Percentiles rank a stretch among this genome's conserved stretches.
phyloP scores from a whole-genome alignment of 23 tunicate species.

The Styela clava region DNA sequence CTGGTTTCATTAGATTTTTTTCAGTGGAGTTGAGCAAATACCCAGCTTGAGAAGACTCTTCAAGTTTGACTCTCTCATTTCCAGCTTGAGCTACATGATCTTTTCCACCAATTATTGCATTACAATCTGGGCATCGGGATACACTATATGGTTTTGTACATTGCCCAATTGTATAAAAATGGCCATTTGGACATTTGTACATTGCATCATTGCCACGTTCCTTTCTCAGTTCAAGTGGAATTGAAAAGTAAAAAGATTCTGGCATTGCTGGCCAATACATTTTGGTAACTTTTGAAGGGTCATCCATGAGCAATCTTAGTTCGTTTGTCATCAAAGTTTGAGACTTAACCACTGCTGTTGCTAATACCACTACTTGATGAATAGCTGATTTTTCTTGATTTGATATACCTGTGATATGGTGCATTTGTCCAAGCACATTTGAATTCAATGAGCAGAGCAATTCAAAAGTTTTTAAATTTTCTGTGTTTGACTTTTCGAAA shows the following conservation, averaged over 20 bases:
- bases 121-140: conserved; percentile 49
- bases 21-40: conserved; percentile 25
- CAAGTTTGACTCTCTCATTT: conserved; percentile 39
- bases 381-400: background rate
- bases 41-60: conserved; percentile 49
- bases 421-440: background rate
- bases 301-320: background rate
- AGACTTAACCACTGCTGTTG: background rate
- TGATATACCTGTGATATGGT: background rate
- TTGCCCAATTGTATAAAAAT: conserved; percentile 52
- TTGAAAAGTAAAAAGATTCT: conserved; percentile 41
- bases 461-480: background rate
- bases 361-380: background rate
- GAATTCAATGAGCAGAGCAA: background rate
- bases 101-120: conserved; percentile 48
- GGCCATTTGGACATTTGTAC: conserved; percentile 49
- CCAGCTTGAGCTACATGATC: conserved; percentile 18
- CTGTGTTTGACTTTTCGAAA: background rate
- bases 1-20: conserved; percentile 1
- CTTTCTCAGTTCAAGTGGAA: background rate
- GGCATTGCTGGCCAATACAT: conserved; percentile 70
- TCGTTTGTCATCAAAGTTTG: background rate
- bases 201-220: conserved; percentile 3
- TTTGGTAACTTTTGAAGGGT: conserved; percentile 6
- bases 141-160: conserved; percentile 37